Conservation (phyloP, 2,797 vertebrate genomes). For the Sebastes cheni region DNA sequence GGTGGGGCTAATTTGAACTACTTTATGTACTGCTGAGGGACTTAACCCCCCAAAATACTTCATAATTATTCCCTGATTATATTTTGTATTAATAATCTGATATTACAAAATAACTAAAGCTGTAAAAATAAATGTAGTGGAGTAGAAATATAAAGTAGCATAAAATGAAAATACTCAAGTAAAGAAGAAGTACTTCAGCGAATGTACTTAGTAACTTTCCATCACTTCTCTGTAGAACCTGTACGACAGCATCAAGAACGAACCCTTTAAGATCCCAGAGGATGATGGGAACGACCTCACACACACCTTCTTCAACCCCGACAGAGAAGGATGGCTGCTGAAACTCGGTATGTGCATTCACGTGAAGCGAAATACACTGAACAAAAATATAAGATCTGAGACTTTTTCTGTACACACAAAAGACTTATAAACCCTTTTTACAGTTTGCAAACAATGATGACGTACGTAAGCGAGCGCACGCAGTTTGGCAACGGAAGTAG, state of each 20-base stretch:
- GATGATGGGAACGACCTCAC: constrained; percentile 94
- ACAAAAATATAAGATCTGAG: background rate
- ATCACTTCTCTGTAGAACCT: constrained; percentile 80
- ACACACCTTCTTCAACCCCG: constrained; percentile 95
- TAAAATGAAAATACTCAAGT: background rate
- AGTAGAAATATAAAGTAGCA: background rate
- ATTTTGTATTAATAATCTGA: background rate
- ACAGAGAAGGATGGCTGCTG: constrained; percentile 95
- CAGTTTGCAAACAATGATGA: too few species aligned
- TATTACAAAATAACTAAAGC: background rate
- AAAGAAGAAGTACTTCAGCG: background rate
- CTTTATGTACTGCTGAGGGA: background rate
- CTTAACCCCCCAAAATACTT: background rate
- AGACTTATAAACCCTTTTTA: background rate
- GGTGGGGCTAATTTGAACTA: background rate
- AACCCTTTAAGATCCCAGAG: constrained; percentile 95
- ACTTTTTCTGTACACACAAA: background rate
- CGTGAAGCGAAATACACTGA: background rate
- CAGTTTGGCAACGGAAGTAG: too few species aligned
- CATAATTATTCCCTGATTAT: background rate
- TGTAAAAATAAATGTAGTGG: background rate
- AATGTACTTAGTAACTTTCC: background rate
- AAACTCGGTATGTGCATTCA: constrained; percentile 87
- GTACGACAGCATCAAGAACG: constrained; percentile 92
- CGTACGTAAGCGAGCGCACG: too few species aligned